Percentiles rank a stretch among this genome's conserved stretches.
Evolutionary conservation across 2,797 vertebrate species (phyloP).

Genomic region (Siniperca undulata): DNA sequence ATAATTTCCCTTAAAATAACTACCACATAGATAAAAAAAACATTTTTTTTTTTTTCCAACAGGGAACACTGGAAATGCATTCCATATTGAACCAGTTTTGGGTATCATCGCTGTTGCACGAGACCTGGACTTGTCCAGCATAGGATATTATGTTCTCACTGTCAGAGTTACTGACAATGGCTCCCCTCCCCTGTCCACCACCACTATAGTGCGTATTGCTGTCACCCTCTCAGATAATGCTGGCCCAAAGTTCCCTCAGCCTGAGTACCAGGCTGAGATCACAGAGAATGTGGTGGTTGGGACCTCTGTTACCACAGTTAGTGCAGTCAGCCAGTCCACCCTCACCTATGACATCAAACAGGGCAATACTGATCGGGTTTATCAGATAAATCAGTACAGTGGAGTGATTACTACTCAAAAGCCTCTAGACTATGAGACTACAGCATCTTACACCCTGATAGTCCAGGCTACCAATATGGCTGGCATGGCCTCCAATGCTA

Average conservation of each 20-base stretch:
- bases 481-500: constrained; percentile 93
- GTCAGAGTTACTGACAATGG: constrained; percentile 93
- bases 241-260: constrained; percentile 92
- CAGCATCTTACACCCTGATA: constrained; percentile 87
- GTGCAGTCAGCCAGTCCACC: constrained; percentile 93
- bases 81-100: constrained; percentile 94
- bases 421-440: constrained; percentile 90
- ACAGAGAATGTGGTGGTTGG: constrained; percentile 91
- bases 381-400: constrained; percentile 95
- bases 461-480: constrained; percentile 97
- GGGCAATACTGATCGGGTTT: constrained; percentile 88
- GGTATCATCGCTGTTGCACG: constrained; percentile 93
- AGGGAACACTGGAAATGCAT: constrained; percentile 95
- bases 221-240: constrained; percentile 96
- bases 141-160: constrained; percentile 94
- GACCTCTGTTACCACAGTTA: constrained; percentile 91
- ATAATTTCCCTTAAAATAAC: constrained; percentile 2
- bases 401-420: constrained; percentile 94
- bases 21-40: neutral
- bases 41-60: constrained; percentile 68
- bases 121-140: constrained; percentile 91
- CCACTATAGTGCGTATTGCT: constrained; percentile 91
- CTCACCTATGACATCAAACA: constrained; percentile 93
- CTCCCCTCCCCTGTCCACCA: constrained; percentile 91
- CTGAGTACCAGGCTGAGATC: constrained; percentile 94